These are phyloP conservation scores for Eupsittula cactorum DNA, from an alignment of 2,113 vertebrate genomes.

Conservation along the genomic window DNA sequence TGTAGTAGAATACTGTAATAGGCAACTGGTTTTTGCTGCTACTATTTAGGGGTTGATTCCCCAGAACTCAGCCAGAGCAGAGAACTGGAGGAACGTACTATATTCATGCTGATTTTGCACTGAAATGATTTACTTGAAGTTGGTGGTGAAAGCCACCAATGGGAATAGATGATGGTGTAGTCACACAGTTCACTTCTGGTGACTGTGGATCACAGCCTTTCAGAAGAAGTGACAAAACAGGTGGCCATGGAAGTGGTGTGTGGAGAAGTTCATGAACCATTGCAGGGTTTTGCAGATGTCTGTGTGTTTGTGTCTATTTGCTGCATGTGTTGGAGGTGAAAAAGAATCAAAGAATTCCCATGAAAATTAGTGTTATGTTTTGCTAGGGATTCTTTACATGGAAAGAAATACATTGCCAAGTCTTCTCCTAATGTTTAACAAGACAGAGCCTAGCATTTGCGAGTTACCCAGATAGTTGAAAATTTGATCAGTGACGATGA, in stretches of 20 bases:
- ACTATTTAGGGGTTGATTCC: neutral
- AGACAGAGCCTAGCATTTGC: neutral
- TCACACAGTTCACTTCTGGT: neutral
- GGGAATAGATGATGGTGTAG: neutral
- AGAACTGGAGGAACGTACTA: neutral
- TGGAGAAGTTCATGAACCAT: neutral
- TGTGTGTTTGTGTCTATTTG: neutral
- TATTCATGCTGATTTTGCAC: neutral
- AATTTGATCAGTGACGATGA: neutral
- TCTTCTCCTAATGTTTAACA: neutral
- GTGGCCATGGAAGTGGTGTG: fast-evolving
- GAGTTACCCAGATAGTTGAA: neutral
- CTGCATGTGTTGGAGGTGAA: neutral
- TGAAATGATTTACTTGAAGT: neutral
- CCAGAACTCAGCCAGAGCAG: neutral
- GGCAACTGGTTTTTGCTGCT: neutral
- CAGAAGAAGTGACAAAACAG: neutral
- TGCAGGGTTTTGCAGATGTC: neutral
- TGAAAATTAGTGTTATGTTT: neutral
- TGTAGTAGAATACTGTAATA: neutral
- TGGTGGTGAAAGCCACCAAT: neutral
- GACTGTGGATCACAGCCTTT: neutral
- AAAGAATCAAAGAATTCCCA: neutral
- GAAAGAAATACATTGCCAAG: neutral
- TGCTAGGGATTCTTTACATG: neutral